Base-by-base conservation (phyloP, 2,888 invertebrate species). In the Pherbina coryleti region DNA sequence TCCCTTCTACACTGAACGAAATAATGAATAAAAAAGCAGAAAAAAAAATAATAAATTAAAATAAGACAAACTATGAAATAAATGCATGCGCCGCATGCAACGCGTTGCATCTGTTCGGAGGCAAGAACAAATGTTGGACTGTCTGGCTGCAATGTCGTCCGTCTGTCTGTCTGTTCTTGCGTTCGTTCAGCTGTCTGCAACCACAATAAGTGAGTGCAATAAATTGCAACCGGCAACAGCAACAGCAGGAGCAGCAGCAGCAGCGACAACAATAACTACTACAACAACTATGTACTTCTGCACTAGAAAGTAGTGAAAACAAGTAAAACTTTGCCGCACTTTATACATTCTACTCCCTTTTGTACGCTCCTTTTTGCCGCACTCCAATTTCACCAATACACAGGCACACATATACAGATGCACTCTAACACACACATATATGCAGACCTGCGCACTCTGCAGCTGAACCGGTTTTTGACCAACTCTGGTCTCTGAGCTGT, bases 101-200 rank as follows among this genome's bases (percentile, higher is more conserved):
- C 57, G 55, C 37, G 9, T 8, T 70, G 69, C 78, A 73, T 69
- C 69, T 78, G 78, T 51, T 72, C 64, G 31, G 28, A n/a, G 25
- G 55, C 22, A 19, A 22, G 14, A 22, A 19, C 55, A 55, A 22
- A 7, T 55, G 11, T 44, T 22, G 17, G 25, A 3, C n/a, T 60
- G 49, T 17, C 62, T 31, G 25, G 19, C 44, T 44, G 72, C 19
- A 8, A 19, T 49, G 31, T n/a, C 8, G 53, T 3, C 67, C 8
- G 44, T 37, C 51, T 53, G 25, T 69, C 51, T 14, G n/a, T 49
- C 69, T 69, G 22, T 44, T 17, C 19, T 3, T 28, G 25, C 22
- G 67, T 49, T 5, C 70, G 19, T 25, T 9, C 19, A 25, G 5
- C 53, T 11, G 31, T 28, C 55, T 55, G 19, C 31, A 55, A 25